Evolutionary conservation across 2,113 vertebrate genomes (phyloP).

Genomic region (Heterotilapia buettikoferi): DNA sequence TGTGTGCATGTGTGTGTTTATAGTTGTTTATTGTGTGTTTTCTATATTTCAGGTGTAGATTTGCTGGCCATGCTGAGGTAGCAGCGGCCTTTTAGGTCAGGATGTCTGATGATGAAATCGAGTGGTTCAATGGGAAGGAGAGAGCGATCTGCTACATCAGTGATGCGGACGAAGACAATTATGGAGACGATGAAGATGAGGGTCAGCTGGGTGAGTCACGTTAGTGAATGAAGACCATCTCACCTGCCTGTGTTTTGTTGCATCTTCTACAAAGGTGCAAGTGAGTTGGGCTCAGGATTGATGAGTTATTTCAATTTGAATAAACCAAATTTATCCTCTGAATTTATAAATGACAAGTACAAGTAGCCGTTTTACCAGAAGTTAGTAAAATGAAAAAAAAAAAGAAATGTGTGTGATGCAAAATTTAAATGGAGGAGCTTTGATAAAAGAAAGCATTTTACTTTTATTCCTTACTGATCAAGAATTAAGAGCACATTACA

Average conservation of each 20-base stretch:
- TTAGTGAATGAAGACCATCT: not conserved
- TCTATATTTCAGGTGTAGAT: slow-evolving; percentile 10
- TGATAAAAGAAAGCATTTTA: not conserved
- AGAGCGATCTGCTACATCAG: not conserved
- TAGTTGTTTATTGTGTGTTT: not conserved
- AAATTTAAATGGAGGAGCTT: not conserved
- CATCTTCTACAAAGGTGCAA: not conserved
- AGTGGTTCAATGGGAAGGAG: not conserved
- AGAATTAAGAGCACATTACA: not conserved
- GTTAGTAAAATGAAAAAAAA: not conserved
- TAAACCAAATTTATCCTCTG: not conserved
- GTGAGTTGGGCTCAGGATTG: not conserved
- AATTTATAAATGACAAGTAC: not conserved
- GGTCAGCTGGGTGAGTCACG: slow-evolving; percentile 21
- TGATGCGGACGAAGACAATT: slow-evolving; percentile 4
- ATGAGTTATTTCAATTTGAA: not conserved
- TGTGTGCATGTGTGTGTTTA: not conserved
- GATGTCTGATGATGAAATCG: slow-evolving; percentile 45
- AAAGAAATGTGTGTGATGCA: not conserved
- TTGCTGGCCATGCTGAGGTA: slow-evolving; percentile 40
- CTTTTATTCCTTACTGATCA: not conserved
- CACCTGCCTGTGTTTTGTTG: not conserved
- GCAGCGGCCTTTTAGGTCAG: slow-evolving; percentile 7
- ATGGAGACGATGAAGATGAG: slow-evolving; percentile 36
- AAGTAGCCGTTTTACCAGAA: not conserved